Conservation (phyloP, 2,797 vertebrate genomes). For the Molossus alvarezi region DNA sequence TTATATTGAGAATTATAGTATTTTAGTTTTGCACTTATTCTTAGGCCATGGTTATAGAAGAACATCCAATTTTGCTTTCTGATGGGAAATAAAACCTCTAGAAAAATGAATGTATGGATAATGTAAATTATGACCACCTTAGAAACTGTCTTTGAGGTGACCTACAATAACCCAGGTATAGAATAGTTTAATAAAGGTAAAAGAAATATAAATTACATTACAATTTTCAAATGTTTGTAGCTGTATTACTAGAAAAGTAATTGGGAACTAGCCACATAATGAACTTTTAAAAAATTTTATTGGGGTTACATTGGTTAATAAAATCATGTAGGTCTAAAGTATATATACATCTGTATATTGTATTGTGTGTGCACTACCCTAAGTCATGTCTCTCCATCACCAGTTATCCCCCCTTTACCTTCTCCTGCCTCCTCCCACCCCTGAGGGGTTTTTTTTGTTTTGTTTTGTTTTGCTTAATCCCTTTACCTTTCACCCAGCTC, state of each 20-base stretch:
- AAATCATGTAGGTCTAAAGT: too few relatives aligned
- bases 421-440: too few relatives aligned
- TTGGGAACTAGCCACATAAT: conserved; percentile 2
- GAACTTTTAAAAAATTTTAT: neutral
- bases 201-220: conserved; percentile 32
- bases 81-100: conserved; percentile 15
- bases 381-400: too few relatives aligned
- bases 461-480: too few relatives aligned
- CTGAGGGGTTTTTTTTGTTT: too few relatives aligned
- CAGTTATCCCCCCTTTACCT: too few relatives aligned
- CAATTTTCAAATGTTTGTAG: conserved; percentile 9
- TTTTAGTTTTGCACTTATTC: neutral
- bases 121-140: neutral
- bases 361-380: too few relatives aligned
- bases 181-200: conserved; percentile 38
- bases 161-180: neutral
- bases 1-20: conserved; percentile 46
- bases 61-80: neutral
- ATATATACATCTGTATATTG: too few relatives aligned
- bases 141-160: neutral
- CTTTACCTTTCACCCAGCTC: too few relatives aligned
- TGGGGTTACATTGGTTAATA: too few relatives aligned
- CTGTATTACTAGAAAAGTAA: conserved; percentile 31
- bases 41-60: neutral
- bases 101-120: neutral